Evolutionary conservation across 2,113 vertebrate genomes (phyloP).

Genomic region (Epinephelus fuscoguttatus): DNA sequence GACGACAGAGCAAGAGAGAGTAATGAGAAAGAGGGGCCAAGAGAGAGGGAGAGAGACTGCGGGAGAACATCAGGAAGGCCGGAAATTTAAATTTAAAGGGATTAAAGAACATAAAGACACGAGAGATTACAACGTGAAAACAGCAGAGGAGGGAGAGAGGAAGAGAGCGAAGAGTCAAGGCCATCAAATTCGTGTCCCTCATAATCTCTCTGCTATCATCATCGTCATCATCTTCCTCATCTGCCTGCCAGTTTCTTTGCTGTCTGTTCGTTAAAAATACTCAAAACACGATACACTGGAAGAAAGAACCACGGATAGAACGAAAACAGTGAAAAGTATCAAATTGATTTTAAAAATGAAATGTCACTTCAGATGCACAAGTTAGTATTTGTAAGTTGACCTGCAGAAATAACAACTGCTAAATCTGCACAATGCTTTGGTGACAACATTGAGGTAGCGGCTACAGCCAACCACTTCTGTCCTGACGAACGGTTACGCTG

Average conservation of each 20-base stretch:
- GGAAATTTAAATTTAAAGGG: slow-evolving; percentile 45
- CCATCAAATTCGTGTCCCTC: neutral
- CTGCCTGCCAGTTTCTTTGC: neutral
- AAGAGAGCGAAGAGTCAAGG: neutral
- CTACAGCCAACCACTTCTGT: neutral
- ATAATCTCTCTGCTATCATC: slow-evolving; percentile 23
- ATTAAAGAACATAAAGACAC: slow-evolving; percentile 47
- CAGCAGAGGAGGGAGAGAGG: slow-evolving; percentile 14
- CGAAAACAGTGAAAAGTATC: neutral
- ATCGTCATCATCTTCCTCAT: slow-evolving; percentile 17
- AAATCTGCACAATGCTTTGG: neutral
- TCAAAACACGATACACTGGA: neutral
- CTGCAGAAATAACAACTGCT: neutral
- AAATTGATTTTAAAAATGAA: no score
- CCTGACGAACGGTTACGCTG: neutral
- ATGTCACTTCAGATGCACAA: no score
- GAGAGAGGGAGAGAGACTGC: slow-evolving; percentile 7
- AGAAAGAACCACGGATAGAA: neutral
- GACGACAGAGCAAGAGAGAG: neutral
- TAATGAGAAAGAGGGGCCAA: slow-evolving; percentile 5
- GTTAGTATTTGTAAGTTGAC: neutral
- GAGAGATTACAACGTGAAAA: slow-evolving; percentile 26
- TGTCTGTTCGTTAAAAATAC: neutral
- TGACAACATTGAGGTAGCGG: no score
- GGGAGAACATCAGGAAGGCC: slow-evolving; percentile 3